Base-by-base conservation (phyloP, 2,113 vertebrate genomes). In the Oncorhynchus nerka region DNA sequence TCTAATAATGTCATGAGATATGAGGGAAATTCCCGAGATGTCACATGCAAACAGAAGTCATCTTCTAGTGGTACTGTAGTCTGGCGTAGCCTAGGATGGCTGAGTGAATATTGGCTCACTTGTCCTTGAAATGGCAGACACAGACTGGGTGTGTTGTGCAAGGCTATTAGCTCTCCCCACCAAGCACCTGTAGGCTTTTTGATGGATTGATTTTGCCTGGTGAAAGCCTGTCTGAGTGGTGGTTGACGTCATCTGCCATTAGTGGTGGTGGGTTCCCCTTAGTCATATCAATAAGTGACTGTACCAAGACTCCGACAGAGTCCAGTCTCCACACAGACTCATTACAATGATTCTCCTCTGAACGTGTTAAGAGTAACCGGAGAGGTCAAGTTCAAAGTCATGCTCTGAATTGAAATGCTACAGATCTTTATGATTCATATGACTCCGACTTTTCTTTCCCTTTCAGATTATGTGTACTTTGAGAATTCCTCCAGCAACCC, bases 401-500 rank as follows among this genome's bases (percentile, higher is more conserved):
- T 20, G 15, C n/a, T 9, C 34, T 3, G 11, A n/a, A 49, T 22
- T 49, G 11, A 13, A 8, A 30, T 4, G 5, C 2, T 3, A 9
- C 39, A 39, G 8, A 12, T 3, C 57, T 22, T 59, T 1, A 34
- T 65, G 19, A 39, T 39, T 39, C 39, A 39, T n/a, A 9, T 39
- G 0, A 22, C 28, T 62, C 57, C 15, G 73, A 15, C 3, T n/a
- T n/a, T 75, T 67, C 26, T 45, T 65, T 83, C 71, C 83, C 28
- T 80, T 85, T 26, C 90, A 99, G 98, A 99, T 95, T 99, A 99
- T 15, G 98, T 99, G 89, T 99, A 99, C 93, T 99, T 99, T 1
- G 97, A 99, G 93, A 99, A 99, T 85, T 99, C 98, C 24, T 99
- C 98, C 74, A 99, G 97, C 92, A 99, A 98, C 90, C 98, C 98